phyloP scores from a whole-genome alignment of 2,888 invertebrate genomes.

The Tachina grossa region DNA sequence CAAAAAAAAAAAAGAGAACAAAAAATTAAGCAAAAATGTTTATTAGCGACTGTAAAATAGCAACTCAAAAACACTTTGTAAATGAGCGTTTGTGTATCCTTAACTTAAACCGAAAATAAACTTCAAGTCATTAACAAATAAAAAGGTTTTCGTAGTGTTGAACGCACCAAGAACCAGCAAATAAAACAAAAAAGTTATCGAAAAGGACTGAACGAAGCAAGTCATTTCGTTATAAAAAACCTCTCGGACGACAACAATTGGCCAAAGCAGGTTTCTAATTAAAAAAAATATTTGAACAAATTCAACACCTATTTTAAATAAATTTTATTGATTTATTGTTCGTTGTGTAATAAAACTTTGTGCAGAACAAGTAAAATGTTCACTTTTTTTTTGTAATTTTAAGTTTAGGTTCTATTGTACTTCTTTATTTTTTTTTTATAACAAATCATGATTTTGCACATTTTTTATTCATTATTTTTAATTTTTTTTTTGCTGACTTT shows the following conservation, averaged over 20 bases:
- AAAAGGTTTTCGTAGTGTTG: slow-evolving; percentile 24
- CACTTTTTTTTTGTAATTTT: background rate
- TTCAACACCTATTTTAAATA: slow-evolving; percentile 49
- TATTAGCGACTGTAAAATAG: background rate
- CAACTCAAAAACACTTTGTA: background rate
- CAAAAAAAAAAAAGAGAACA: background rate
- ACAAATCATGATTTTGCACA: slow-evolving; percentile 8
- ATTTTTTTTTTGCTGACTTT: slow-evolving; percentile 62
- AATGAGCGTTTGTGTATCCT: background rate
- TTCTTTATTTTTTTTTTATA: slow-evolving; percentile 17
- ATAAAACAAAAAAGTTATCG: slow-evolving; percentile 38
- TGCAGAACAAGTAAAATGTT: background rate
- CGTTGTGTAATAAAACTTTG: background rate
- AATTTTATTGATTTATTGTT: slow-evolving; percentile 8
- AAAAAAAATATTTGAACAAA: slow-evolving; percentile 14
- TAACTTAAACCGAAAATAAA: slow-evolving; percentile 22
- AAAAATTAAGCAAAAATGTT: slow-evolving; percentile 12
- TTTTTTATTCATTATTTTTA: too few species aligned
- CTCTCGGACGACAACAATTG: background rate
- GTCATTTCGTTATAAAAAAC: slow-evolving; percentile 14
- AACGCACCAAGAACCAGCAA: slow-evolving; percentile 1
- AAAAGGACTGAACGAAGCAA: slow-evolving; percentile 12
- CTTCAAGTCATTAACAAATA: slow-evolving; percentile 56
- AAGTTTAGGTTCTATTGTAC: background rate
- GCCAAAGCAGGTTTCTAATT: background rate